phyloP scores from a whole-genome alignment of 1,140 invertebrate species.

The Caerostris darwini region DNA sequence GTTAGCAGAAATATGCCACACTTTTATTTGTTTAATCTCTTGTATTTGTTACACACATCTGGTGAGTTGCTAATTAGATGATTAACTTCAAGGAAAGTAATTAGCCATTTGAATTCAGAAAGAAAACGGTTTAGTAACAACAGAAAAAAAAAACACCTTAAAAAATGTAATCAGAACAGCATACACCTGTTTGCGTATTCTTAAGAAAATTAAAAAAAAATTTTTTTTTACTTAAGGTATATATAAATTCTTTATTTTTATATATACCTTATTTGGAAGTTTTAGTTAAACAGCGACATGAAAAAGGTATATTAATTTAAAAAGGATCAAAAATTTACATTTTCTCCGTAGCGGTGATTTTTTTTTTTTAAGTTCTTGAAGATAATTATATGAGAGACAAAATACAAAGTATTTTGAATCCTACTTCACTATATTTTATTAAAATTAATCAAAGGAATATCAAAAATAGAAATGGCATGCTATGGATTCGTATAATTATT shows the following conservation, averaged over 20 bases:
- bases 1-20: not conserved
- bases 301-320: no score
- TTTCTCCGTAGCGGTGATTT: no score
- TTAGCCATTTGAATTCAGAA: conserved; percentile 1
- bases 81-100: conserved; percentile 10
- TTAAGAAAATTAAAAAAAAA: not conserved
- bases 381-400: no score
- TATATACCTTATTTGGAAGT: not conserved
- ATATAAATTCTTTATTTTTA: not conserved
- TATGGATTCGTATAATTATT: no score
- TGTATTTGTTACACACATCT: conserved; percentile 6
- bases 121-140: not conserved
- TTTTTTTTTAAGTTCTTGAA: no score
- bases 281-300: not conserved
- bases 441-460: no score
- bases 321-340: no score
- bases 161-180: conserved; percentile 17
- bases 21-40: not conserved
- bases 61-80: conserved; percentile 22
- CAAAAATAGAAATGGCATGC: no score
- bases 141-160: not conserved
- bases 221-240: not conserved
- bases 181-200: conserved; percentile 2
- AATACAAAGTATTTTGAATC: no score
- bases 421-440: no score